phyloP scores from a whole-genome alignment of 2,888 invertebrate species.

The Torymus tubicola region DNA sequence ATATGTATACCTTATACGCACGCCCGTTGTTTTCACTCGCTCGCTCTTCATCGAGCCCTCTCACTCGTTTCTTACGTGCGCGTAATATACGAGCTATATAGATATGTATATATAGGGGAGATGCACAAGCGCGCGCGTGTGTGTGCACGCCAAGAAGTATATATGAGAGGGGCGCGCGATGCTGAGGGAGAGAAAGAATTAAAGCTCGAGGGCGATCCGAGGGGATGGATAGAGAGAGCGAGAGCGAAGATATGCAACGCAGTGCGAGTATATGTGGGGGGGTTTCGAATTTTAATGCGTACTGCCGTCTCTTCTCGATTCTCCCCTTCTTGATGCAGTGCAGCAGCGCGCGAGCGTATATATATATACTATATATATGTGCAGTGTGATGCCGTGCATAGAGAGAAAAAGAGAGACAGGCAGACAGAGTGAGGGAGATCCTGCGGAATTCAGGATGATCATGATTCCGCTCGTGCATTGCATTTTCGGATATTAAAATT shows the following conservation, averaged over 20 bases:
- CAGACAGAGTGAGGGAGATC: background rate
- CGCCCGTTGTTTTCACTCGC: no score
- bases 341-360: background rate
- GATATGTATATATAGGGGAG: background rate
- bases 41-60: background rate
- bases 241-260: background rate
- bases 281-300: slow-evolving; percentile 47
- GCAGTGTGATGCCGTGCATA: background rate
- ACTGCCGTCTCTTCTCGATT: background rate
- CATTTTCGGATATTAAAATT: slow-evolving; percentile 39
- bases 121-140: background rate
- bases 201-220: slow-evolving; percentile 32
- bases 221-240: no score
- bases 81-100: background rate
- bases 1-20: background rate
- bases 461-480: slow-evolving; percentile 23
- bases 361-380: no score
- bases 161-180: background rate
- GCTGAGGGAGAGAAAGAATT: slow-evolving; percentile 19
- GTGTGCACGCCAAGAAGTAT: background rate
- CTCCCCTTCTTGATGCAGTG: background rate
- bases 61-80: background rate
- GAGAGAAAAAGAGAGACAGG: no score
- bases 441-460: slow-evolving; percentile 25
- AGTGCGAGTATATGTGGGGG: background rate